These are phyloP conservation scores for Cyphomyrus plagiostoma DNA, from an alignment of 2,113 vertebrate species.

Conservation along the genomic window DNA sequence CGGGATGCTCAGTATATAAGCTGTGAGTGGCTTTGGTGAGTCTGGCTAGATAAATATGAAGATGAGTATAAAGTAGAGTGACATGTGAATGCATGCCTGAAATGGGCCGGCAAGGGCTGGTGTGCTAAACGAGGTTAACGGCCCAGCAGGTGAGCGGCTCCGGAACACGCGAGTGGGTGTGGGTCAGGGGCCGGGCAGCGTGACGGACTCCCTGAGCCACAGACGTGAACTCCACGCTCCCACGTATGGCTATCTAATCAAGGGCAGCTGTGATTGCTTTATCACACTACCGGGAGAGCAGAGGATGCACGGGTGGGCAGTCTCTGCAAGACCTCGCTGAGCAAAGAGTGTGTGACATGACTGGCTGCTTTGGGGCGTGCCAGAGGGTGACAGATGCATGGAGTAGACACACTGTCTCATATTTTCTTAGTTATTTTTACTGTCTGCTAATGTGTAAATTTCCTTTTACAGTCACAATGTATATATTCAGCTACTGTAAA, in stretches of 20 bases:
- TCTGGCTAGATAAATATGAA: neutral
- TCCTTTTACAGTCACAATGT: neutral
- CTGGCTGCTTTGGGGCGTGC: neutral
- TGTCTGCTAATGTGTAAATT: neutral
- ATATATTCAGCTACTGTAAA: neutral
- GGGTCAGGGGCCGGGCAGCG: constrained; percentile 30
- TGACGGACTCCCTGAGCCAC: constrained; percentile 33
- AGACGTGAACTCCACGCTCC: constrained; percentile 34
- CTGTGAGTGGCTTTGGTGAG: neutral
- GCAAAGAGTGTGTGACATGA: neutral
- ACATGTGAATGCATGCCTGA: neutral
- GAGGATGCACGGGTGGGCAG: constrained; percentile 18
- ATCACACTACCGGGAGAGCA: constrained; percentile 31
- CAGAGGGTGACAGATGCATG: neutral
- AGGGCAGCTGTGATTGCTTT: constrained; percentile 26
- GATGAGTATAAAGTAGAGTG: neutral
- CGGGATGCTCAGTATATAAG: neutral
- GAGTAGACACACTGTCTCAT: neutral
- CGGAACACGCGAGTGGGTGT: constrained; percentile 27
- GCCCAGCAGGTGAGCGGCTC: constrained; percentile 32
- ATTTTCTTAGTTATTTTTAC: neutral
- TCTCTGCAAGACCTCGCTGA: neutral
- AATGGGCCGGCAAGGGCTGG: constrained; percentile 14
- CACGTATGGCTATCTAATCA: constrained; percentile 29
- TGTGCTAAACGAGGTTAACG: constrained; percentile 38